A percentile compares a stretch with the other conserved stretches of the same genome.
These are phyloP conservation scores for Vombatus ursinus DNA, from an alignment of 2,113 vertebrate species.

Conservation along the genomic window DNA sequence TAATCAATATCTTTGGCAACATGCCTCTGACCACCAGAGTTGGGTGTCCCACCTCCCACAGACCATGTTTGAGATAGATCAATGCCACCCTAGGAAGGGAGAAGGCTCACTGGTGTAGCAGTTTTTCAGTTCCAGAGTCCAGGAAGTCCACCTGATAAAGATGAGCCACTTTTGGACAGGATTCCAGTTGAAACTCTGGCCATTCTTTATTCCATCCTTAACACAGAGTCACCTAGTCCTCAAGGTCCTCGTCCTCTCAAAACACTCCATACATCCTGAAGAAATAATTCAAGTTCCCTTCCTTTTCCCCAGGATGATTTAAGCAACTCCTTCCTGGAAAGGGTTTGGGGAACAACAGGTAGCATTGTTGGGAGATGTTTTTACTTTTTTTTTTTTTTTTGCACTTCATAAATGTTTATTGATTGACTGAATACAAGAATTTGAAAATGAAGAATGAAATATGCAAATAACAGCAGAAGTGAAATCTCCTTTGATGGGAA, in stretches of 20 bases:
- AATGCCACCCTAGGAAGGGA: neutral
- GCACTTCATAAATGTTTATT: too few relatives aligned
- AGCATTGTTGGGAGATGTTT: neutral
- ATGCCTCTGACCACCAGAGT: neutral
- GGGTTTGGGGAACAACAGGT: neutral
- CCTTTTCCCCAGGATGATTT: neutral
- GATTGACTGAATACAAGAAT: too few relatives aligned
- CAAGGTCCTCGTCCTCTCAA: neutral
- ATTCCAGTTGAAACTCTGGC: neutral
- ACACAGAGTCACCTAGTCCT: neutral
- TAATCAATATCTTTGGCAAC: neutral
- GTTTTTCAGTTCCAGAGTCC: neutral
- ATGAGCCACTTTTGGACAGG: neutral
- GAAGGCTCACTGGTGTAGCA: neutral
- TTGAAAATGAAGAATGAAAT: too few relatives aligned
- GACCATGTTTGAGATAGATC: neutral
- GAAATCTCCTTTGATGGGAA: too few relatives aligned
- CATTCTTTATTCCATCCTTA: neutral
- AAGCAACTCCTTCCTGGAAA: neutral
- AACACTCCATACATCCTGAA: neutral
- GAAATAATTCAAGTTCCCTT: neutral
- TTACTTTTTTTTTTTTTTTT: too few relatives aligned
- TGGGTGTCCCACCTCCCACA: neutral
- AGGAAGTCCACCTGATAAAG: neutral
- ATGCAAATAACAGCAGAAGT: too few relatives aligned